These are phyloP conservation scores for Melieria crassipennis DNA, from an alignment of 2,888 invertebrate species.

Conservation along the genomic window DNA sequence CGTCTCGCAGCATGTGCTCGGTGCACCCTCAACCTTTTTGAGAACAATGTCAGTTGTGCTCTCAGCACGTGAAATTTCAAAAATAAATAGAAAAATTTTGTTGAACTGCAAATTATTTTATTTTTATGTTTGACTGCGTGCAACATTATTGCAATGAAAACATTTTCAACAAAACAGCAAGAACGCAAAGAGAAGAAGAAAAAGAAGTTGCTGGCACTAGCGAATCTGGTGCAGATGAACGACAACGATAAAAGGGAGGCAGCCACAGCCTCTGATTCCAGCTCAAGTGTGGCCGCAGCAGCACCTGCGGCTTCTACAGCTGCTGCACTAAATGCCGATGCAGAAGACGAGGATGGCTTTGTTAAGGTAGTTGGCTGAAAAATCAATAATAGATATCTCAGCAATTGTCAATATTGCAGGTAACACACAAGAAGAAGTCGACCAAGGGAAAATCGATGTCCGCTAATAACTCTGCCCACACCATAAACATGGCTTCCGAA, in stretches of 20 bases:
- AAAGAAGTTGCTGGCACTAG: constrained; percentile 72
- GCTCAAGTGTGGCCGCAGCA: no score
- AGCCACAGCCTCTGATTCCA: no score
- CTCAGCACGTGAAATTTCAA: constrained; percentile 29
- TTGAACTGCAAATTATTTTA: not conserved
- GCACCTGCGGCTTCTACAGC: not conserved
- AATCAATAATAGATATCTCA: not conserved
- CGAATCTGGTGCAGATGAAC: constrained; percentile 72
- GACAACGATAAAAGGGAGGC: constrained; percentile 68
- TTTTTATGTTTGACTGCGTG: no score
- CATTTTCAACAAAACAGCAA: constrained; percentile 67
- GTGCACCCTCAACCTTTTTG: not conserved
- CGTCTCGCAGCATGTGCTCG: no score
- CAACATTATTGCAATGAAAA: constrained; percentile 46
- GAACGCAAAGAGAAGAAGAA: constrained; percentile 72
- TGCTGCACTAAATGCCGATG: not conserved
- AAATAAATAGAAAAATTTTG: constrained; percentile 23
- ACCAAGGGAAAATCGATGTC: constrained; percentile 36
- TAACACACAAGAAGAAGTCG: constrained; percentile 50
- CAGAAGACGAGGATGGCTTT: constrained; percentile 50
- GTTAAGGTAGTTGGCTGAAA: constrained; percentile 5
- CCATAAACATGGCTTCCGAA: not conserved
- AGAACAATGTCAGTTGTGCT: constrained; percentile 1
- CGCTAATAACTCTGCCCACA: not conserved
- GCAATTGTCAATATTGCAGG: constrained; percentile 31